Conservation (phyloP, 1,140 invertebrate genomes). For the Macrobrachium rosenbergii region DNA sequence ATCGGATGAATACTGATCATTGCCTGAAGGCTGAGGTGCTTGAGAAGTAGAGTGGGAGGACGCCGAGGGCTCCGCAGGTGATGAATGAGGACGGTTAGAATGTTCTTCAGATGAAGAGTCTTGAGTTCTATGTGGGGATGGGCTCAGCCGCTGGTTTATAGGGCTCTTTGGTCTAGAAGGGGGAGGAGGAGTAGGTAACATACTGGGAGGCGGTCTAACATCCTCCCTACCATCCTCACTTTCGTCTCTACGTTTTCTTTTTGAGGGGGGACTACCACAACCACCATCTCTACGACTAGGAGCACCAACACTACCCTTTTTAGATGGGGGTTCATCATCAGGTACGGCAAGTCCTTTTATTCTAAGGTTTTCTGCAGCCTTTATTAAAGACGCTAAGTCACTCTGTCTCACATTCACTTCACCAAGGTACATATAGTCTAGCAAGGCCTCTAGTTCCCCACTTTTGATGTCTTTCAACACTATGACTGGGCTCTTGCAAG, state of each 20-base stretch:
- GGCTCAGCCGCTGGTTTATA: constrained; percentile 55
- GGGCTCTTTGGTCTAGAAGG: constrained; percentile 65
- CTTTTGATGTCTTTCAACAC: constrained; percentile 66
- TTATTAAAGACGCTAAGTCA: constrained; percentile 65
- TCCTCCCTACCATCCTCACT: constrained; percentile 64
- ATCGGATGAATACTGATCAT: constrained; percentile 47
- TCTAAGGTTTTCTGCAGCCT: constrained; percentile 64
- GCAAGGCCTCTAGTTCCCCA: constrained; percentile 65
- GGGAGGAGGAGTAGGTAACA: constrained; percentile 52
- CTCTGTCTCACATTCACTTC: constrained; percentile 66
- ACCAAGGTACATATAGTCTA: constrained; percentile 66
- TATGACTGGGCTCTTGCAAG: constrained; percentile 66
- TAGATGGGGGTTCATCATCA: constrained; percentile 64
- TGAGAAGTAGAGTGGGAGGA: constrained; percentile 37
- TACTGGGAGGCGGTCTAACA: constrained; percentile 57
- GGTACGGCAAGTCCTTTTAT: constrained; percentile 65
- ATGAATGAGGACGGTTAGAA: constrained; percentile 51
- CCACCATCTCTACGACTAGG: constrained; percentile 50
- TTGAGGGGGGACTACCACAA: constrained; percentile 55
- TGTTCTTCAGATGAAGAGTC: constrained; percentile 47
- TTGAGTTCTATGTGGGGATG: constrained; percentile 60
- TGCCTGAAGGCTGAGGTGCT: background rate
- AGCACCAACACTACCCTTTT: constrained; percentile 13
- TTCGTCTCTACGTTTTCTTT: constrained; percentile 64
- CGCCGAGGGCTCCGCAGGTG: constrained; percentile 40